phyloP scores from a whole-genome alignment of 2,113 vertebrate genomes.

The Calidris pygmaea region DNA sequence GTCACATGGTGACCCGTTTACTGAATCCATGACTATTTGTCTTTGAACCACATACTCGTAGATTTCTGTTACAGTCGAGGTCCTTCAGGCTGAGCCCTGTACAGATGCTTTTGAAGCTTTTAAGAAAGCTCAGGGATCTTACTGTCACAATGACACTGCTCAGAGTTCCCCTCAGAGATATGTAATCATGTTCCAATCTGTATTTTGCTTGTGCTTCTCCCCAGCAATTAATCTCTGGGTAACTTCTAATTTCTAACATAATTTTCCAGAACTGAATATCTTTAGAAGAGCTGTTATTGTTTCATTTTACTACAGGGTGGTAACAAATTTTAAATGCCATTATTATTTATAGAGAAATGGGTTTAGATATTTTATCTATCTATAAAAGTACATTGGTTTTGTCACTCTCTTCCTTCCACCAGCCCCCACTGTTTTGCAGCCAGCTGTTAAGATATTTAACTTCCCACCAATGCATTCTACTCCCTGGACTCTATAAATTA shows the following conservation, averaged over 20 bases:
- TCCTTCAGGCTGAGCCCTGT: not conserved
- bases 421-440: not conserved
- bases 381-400: not conserved
- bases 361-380: not conserved
- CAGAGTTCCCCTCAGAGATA: not conserved
- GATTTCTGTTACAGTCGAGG: fast-evolving
- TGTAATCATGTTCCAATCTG: not conserved
- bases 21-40: not conserved
- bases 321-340: not conserved
- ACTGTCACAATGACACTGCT: not conserved
- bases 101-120: not conserved
- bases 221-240: not conserved
- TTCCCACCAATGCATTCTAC: not conserved
- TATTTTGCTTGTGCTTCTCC: not conserved
- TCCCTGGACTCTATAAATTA: not conserved
- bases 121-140: not conserved
- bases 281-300: not conserved
- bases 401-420: not conserved
- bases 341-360: not conserved
- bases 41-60: not conserved
- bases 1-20: fast-evolving
- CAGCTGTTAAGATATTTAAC: not conserved
- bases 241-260: not conserved
- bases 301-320: not conserved
- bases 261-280: not conserved